Evolutionary conservation across 2,888 invertebrate species (phyloP), one percentile per base, ranked within the genome.

Genomic region (Herminia tarsipennalis): DNA sequence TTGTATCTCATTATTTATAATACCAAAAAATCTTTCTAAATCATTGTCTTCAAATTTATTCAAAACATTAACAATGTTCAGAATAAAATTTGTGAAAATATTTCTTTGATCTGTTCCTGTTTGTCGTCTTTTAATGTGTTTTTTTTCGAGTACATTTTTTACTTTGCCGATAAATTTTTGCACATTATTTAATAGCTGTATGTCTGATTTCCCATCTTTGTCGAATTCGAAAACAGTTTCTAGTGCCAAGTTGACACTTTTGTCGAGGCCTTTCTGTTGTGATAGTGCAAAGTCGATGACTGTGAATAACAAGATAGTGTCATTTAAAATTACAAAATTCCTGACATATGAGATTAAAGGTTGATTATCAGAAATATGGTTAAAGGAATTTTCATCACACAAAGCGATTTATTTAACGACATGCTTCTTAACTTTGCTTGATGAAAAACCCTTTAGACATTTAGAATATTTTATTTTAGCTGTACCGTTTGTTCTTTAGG

Each of bases 141-240:
- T 32, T 0, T 28, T 32, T 3, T 21, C 22, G n/a, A 72, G 48
- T 0, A 56, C 69, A 3, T 34, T 46, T 68, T 71, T 76, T 1
- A 83, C 49, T 56, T 71, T 75, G 1, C 52, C 48, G 1, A 83
- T 43, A 27, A 79, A 65, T 0, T 41, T 34, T 8, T 42, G 70
- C 0, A 83, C 59, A 2, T 70, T 70, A 5, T 74, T 62, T 2
- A 86, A 58, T 2, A 83, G 55, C 0, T 62, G 55, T 0, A 80
- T 0, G 17, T 83, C 82, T 0, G 55, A 51, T 0, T 66, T 12
- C 13, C 27, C 64, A n/a, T n/a, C n/a, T 0, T 71, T 54, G 18
- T 78, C 63, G 12, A 86, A 83, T 30, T 81, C 73, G 0, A 85
- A 36, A 0, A 83, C 71, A 0, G 86, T 86, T 51, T 86, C 81